Evolutionary conservation across 2,888 invertebrate genomes (phyloP).

Genomic region (Portevinia maculata): DNA sequence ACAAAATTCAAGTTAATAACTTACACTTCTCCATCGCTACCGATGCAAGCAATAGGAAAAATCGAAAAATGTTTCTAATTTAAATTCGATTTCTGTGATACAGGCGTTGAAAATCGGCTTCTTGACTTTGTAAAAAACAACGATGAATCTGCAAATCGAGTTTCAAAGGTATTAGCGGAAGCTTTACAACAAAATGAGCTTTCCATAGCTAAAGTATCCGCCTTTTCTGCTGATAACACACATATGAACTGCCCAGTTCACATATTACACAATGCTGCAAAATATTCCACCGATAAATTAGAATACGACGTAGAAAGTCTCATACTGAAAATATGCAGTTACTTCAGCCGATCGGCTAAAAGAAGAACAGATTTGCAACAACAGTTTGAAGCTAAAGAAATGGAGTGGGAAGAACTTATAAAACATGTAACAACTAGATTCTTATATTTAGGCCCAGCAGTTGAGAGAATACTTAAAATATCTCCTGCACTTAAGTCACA

Average conservation of each 20-base stretch:
- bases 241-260: constrained; percentile 10
- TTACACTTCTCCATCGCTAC: constrained; percentile 31
- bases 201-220: constrained; percentile 17
- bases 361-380: constrained; percentile 32
- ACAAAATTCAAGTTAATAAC: constrained; percentile 6
- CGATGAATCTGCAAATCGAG: constrained; percentile 35
- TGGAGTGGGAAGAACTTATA: constrained; percentile 40
- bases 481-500: no score
- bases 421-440: constrained; percentile 35
- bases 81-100: constrained; percentile 27
- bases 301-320: constrained; percentile 43
- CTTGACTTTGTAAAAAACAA: constrained; percentile 26
- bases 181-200: constrained; percentile 27
- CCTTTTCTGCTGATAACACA: constrained; percentile 37
- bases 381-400: no score
- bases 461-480: constrained; percentile 37
- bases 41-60: constrained; percentile 38
- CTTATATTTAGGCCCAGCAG: constrained; percentile 28
- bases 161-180: constrained; percentile 8
- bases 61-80: constrained; percentile 45
- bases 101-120: constrained; percentile 12
- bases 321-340: constrained; percentile 21
- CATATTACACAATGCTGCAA: no score
- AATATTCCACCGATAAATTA: constrained; percentile 26
- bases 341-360: constrained; percentile 42